Evolutionary conservation across 2,888 invertebrate species (phyloP).

Genomic region (Drosophila vallismaia): DNA sequence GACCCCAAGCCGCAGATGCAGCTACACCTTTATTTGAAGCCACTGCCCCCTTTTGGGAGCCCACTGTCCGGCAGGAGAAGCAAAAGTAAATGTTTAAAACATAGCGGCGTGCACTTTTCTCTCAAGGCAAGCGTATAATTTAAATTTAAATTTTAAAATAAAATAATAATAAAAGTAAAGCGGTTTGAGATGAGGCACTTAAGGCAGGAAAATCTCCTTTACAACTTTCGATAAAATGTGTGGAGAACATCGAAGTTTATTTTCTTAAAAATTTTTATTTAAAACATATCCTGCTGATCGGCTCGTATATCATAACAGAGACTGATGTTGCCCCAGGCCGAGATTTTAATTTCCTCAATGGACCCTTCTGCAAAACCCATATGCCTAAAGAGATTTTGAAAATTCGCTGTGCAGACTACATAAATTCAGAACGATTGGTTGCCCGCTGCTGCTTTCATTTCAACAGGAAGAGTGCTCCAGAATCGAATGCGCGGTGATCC

Average conservation of each 20-base stretch:
- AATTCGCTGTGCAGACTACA: conserved; percentile 17
- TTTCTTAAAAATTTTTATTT: too few relatives aligned
- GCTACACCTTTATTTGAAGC: conserved; percentile 3
- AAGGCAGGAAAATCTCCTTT: neutral
- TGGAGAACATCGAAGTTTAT: conserved; percentile 4
- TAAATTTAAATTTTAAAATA: conserved; percentile 64
- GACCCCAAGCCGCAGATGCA: conserved; percentile 21
- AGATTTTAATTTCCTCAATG: conserved; percentile 23
- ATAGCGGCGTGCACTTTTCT: conserved; percentile 74
- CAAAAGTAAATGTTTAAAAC: conserved; percentile 68
- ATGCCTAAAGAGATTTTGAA: conserved; percentile 20
- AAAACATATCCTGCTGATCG: conserved; percentile 10
- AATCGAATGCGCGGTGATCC: conserved; percentile 46
- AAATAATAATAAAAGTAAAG: conserved; percentile 54
- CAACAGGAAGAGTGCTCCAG: conserved; percentile 52
- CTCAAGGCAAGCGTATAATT: conserved; percentile 65
- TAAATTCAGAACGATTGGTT: conserved; percentile 65
- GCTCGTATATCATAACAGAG: conserved; percentile 17
- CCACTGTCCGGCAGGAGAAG: conserved; percentile 8
- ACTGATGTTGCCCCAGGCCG: conserved; percentile 17
- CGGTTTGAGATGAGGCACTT: conserved; percentile 11
- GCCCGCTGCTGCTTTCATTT: conserved; percentile 73
- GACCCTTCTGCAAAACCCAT: conserved; percentile 22
- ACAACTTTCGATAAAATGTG: neutral
- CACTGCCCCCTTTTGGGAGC: conserved; percentile 8